Percentiles rank a stretch among this genome's conserved stretches.
Evolutionary conservation across 2,888 invertebrate genomes (phyloP).

Genomic region (Rapana venosa): DNA sequence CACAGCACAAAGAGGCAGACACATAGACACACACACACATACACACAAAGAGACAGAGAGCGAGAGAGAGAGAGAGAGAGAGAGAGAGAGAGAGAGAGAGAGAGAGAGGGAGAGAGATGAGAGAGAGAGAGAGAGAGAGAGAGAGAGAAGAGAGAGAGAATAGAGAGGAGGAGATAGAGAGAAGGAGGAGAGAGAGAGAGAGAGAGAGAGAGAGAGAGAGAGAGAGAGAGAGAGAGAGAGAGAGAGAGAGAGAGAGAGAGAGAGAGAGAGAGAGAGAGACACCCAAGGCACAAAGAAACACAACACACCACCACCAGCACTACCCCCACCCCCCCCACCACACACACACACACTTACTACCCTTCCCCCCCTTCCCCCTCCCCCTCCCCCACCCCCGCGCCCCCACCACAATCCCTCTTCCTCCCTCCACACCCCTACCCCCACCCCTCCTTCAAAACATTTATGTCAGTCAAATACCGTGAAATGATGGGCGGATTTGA

Average conservation of each 20-base stretch:
- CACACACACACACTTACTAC: not conserved
- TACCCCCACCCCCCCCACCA: not conserved
- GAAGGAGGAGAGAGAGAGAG: not conserved
- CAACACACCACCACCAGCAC: too few species aligned
- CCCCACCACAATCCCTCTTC: too few species aligned
- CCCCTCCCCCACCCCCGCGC: too few species aligned
- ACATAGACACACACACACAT: too few species aligned
- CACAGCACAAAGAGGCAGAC: too few species aligned
- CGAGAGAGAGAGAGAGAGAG: not conserved
- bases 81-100: not conserved
- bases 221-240: slow-evolving; percentile 12
- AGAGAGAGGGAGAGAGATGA: not conserved
- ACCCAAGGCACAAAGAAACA: too few species aligned
- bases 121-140: slow-evolving; percentile 15
- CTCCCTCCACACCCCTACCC: too few species aligned
- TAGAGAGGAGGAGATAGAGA: not conserved
- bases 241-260: slow-evolving; percentile 10
- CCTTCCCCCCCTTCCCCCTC: too few species aligned
- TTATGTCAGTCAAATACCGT: too few species aligned
- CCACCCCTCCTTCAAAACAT: too few species aligned
- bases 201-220: not conserved
- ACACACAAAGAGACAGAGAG: not conserved
- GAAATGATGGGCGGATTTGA: too few species aligned
- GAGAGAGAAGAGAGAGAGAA: not conserved
- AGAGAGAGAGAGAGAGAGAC: not conserved